Conservation (phyloP, 2,888 invertebrate species). For the Acanthoscelides obtectus region DNA sequence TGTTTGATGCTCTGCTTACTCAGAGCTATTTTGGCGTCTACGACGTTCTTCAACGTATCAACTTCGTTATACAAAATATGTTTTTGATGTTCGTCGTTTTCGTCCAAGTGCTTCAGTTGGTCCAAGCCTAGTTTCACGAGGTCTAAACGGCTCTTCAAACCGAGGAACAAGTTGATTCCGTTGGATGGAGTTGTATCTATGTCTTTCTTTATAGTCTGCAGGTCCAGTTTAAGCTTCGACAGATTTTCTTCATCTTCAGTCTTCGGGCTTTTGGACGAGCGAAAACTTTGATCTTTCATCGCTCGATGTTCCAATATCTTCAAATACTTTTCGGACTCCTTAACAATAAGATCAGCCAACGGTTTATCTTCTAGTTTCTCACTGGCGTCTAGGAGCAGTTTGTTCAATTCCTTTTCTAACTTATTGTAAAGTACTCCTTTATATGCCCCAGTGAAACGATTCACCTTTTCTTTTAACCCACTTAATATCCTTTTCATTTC, state of each 20-base stretch:
- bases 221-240: slow-evolving; percentile 20
- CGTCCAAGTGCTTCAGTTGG: slow-evolving; percentile 20
- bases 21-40: slow-evolving; percentile 25
- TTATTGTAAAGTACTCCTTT: slow-evolving; percentile 31
- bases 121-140: slow-evolving; percentile 23
- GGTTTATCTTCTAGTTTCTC: slow-evolving; percentile 21
- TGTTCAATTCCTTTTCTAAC: slow-evolving; percentile 29
- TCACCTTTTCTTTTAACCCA: slow-evolving; percentile 27
- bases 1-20: slow-evolving; percentile 20
- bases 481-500: slow-evolving; percentile 16
- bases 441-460: slow-evolving; percentile 29
- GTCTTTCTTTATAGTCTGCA: slow-evolving; percentile 21
- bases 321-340: slow-evolving; percentile 26
- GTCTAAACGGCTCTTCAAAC: slow-evolving; percentile 24
- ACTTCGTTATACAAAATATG: slow-evolving; percentile 23
- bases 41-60: slow-evolving; percentile 24
- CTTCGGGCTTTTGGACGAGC: slow-evolving; percentile 4
- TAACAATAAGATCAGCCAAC: slow-evolving; percentile 19
- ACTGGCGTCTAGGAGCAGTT: slow-evolving; percentile 19
- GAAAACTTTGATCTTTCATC: slow-evolving; percentile 25
- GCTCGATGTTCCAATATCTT: slow-evolving; percentile 32
- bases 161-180: slow-evolving; percentile 17
- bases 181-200: slow-evolving; percentile 20
- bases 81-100: slow-evolving; percentile 24
- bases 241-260: slow-evolving; percentile 17